phyloP scores from a whole-genome alignment of 2,797 vertebrate genomes.

The Somateria mollissima region DNA sequence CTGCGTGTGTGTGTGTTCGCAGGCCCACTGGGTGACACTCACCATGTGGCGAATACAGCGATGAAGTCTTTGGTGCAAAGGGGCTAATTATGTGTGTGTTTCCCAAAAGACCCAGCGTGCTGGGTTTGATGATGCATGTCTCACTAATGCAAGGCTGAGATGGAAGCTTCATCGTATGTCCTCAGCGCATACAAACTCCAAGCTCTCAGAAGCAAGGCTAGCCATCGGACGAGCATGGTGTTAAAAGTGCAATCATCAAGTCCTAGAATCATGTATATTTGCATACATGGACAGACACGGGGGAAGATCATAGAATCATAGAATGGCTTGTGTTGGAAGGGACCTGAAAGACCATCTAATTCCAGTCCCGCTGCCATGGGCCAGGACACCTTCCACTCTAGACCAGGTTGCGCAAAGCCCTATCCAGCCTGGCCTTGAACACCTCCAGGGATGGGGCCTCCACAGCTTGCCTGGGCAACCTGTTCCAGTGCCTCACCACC shows the following conservation, averaged over 20 bases:
- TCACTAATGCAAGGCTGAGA: not conserved
- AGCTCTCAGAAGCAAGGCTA: not conserved
- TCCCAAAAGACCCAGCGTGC: not conserved
- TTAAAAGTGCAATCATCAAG: not conserved
- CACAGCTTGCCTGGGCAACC: too few species aligned
- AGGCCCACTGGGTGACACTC: constrained; percentile 44
- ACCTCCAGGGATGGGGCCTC: too few species aligned
- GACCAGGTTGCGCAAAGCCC: too few species aligned
- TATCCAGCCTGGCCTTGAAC: too few species aligned
- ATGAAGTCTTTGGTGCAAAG: constrained; percentile 9
- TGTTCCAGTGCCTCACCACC: too few species aligned
- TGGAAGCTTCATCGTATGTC: not conserved
- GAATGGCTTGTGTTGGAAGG: too few species aligned
- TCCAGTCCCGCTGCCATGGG: too few species aligned
- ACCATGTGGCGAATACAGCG: constrained; percentile 46
- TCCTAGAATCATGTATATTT: not conserved
- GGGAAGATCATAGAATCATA: not conserved
- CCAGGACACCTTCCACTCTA: too few species aligned
- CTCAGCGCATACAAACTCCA: rapidly evolving
- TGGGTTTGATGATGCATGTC: constrained; percentile 1
- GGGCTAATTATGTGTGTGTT: constrained; percentile 19
- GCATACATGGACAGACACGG: rapidly evolving
- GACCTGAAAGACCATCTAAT: too few species aligned
- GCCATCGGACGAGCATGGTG: not conserved
- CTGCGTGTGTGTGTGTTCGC: not conserved